phyloP scores from a whole-genome alignment of 2,797 vertebrate species.

The Emydoidea blandingii region DNA sequence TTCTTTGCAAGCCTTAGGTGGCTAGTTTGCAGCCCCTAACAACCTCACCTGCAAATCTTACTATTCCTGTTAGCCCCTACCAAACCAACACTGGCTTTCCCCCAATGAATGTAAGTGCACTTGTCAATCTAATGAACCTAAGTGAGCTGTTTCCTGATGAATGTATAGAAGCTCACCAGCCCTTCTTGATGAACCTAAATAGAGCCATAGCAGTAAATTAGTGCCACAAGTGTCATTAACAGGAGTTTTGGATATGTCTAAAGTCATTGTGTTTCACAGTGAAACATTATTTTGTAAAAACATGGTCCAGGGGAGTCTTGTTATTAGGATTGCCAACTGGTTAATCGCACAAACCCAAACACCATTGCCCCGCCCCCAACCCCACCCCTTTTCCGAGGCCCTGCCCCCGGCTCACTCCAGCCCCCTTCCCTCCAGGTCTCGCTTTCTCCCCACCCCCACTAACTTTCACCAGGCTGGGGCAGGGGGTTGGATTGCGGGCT shows the following conservation, averaged over 20 bases:
- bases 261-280: background rate
- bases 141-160: background rate
- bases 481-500: no score
- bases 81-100: background rate
- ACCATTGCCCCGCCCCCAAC: no score
- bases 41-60: background rate
- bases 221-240: background rate
- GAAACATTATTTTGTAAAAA: constrained; percentile 8
- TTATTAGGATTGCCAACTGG: no score
- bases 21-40: background rate
- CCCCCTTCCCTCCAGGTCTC: no score
- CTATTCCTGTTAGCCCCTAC: background rate
- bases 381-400: no score
- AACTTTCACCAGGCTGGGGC: no score
- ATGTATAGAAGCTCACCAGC: background rate
- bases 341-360: no score
- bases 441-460: no score
- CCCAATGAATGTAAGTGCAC: background rate
- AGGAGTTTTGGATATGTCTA: background rate
- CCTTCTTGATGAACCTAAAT: background rate
- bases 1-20: no score
- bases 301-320: background rate
- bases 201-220: background rate
- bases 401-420: no score
- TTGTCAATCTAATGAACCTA: background rate